phyloP scores from a whole-genome alignment of 2,113 vertebrate genomes.

The Podocnemis expansa region DNA sequence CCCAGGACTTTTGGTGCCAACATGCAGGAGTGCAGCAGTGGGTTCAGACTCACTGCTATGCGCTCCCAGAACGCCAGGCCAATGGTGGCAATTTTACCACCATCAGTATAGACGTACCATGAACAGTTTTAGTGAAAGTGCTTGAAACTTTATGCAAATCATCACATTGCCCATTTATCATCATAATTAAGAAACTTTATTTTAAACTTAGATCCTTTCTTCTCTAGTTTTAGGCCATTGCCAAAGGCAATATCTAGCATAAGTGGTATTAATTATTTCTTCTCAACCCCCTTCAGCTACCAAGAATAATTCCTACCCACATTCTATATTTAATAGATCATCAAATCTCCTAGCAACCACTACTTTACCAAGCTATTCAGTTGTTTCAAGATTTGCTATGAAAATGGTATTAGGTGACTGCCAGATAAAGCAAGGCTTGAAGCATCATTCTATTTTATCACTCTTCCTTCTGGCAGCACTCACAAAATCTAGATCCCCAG shows the following conservation, averaged over 20 bases:
- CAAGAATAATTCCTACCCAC: not conserved
- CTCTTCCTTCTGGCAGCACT: not conserved
- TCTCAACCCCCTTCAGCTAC: conserved; percentile 3
- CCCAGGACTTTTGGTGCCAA: too few species aligned
- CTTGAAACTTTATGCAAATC: not conserved
- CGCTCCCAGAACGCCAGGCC: too few species aligned
- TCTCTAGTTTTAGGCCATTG: not conserved
- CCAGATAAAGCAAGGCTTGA: not conserved
- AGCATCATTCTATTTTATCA: not conserved
- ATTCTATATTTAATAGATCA: not conserved
- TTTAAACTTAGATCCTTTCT: not conserved
- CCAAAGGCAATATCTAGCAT: conserved; percentile 8
- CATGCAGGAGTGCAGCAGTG: too few species aligned
- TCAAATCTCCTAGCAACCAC: not conserved
- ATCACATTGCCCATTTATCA: not conserved
- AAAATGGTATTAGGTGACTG: not conserved
- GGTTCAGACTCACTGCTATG: too few species aligned
- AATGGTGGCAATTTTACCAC: too few species aligned
- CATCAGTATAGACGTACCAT: too few species aligned
- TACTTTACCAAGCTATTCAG: not conserved
- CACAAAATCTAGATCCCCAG: not conserved
- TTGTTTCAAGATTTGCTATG: not conserved
- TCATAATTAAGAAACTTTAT: not conserved
- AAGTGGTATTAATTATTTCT: conserved; percentile 12
- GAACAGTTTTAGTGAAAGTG: not conserved